Evolutionary conservation across 2,113 vertebrate genomes (phyloP), one percentile per base, ranked within the genome.

Genomic region (Chelonoidis abingdonii): DNA sequence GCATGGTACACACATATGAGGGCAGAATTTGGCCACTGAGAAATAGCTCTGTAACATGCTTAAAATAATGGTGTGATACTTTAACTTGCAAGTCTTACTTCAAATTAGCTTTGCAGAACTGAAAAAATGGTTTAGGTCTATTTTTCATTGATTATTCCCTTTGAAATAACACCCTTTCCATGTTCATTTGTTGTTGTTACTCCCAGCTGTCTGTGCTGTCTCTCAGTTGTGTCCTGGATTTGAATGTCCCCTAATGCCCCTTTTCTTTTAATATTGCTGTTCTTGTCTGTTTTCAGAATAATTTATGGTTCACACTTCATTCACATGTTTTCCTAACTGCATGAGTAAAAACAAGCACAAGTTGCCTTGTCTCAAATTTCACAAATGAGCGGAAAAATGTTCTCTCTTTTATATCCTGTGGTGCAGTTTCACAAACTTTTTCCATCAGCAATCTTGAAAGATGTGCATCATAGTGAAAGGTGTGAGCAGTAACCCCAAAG

Each of bases 231-330:
- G 89, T 86, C 89, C 80, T 93, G 91, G 80, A 95, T 97, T 95
- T 95, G 83, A 93, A 90, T 97, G 95, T 98, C 47, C 88, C 89
- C 89, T 85, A 54, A 83, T 91, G 80, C 82, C 53, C 54, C 78
- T 56, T 22, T 91, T 97, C 75, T 96, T 97, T 91, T 93, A 96
- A 59, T 79, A 69, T 54, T 84, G 78, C 4, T 95, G 14, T 87
- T 97, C 89, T 95, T 95, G 53, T 75, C 91, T 96, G 57, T 96
- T 97, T 96, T 84, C 92, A 92, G 90, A 97, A 95, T 88, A 94
- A 97, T 96, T 93, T 96, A 84, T 97, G 31, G 91, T 98, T 97
- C 87, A 93, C 85, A 89, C n/a, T 93, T 96, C 88, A 95, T 97
- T 98, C 96, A 50, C 93, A 95, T 90, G 89, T 86, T 96, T 96